A percentile compares a stretch with the other conserved stretches of the same genome.
Conservation (phyloP, 2,113 vertebrate species). For the Aptenodytes patagonicus region DNA sequence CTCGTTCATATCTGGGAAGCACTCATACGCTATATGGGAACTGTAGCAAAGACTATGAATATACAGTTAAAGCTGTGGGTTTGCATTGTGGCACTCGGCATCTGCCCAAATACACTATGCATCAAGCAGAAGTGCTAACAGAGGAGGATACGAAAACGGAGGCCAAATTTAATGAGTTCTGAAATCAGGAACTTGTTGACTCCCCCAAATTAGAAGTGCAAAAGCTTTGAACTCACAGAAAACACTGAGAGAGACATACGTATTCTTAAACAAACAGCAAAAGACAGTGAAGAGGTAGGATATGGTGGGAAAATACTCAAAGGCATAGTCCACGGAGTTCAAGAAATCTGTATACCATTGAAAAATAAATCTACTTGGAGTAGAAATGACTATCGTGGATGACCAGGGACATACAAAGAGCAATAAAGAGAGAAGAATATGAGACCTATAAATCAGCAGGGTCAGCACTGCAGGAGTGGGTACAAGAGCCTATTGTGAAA, state of each 20-base stretch:
- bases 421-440: not conserved
- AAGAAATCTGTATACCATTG: not conserved
- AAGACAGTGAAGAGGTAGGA: not conserved
- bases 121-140: not conserved
- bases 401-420: not conserved
- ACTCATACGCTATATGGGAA: not conserved
- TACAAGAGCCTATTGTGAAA: not conserved
- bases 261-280: not conserved
- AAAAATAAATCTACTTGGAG: not conserved
- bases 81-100: not conserved
- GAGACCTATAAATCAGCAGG: not conserved
- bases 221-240: not conserved
- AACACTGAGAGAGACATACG: not conserved
- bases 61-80: not conserved
- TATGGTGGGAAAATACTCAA: not conserved
- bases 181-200: not conserved
- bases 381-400: not conserved
- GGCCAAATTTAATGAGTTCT: not conserved
- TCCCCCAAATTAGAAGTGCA: not conserved
- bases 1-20: not conserved
- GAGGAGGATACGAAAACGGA: not conserved
- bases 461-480: not conserved
- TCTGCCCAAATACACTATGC: not conserved
- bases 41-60: not conserved
- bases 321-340: not conserved